These are phyloP conservation scores for Tricholaema leucomelas DNA, from an alignment of 2,113 vertebrate species.

Conservation along the genomic window DNA sequence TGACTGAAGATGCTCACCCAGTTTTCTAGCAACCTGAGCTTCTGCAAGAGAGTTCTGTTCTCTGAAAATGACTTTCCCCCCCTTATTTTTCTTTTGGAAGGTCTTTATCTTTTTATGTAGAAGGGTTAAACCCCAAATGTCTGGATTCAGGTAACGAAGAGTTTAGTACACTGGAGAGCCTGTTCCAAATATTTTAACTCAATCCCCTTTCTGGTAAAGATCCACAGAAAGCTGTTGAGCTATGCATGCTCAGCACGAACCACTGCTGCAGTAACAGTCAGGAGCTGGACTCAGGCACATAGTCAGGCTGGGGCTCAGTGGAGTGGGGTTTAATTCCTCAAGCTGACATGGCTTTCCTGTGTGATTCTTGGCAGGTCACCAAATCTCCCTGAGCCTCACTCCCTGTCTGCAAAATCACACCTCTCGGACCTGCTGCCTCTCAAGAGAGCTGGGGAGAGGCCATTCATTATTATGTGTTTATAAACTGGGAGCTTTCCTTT, in stretches of 20 bases:
- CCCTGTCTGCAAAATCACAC: constrained; percentile 55
- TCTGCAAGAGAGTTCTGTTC: background rate
- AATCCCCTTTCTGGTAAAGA: constrained; percentile 16
- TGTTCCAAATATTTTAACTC: constrained; percentile 5
- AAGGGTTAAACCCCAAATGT: background rate
- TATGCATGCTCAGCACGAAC: background rate
- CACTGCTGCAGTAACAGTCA: background rate
- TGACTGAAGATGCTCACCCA: background rate
- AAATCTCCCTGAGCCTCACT: constrained; percentile 46
- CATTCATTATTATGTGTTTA: background rate
- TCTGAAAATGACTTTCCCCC: background rate
- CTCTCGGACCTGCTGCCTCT: background rate
- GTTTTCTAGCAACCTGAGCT: background rate
- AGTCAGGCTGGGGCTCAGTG: background rate
- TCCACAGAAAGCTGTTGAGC: background rate
- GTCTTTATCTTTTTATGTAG: background rate
- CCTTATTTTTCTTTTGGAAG: background rate
- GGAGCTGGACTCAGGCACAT: constrained; percentile 8
- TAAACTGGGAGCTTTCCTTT: background rate
- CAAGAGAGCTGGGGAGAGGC: background rate
- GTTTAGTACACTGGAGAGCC: background rate
- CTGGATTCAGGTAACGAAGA: background rate
- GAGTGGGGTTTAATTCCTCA: constrained; percentile 40
- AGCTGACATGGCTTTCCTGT: constrained; percentile 63
- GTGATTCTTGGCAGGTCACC: constrained; percentile 59